A percentile compares a stretch with the other conserved stretches of the same genome.
Evolutionary conservation across 2,113 vertebrate species (phyloP).

Genomic region (Tenrec ecaudatus): DNA sequence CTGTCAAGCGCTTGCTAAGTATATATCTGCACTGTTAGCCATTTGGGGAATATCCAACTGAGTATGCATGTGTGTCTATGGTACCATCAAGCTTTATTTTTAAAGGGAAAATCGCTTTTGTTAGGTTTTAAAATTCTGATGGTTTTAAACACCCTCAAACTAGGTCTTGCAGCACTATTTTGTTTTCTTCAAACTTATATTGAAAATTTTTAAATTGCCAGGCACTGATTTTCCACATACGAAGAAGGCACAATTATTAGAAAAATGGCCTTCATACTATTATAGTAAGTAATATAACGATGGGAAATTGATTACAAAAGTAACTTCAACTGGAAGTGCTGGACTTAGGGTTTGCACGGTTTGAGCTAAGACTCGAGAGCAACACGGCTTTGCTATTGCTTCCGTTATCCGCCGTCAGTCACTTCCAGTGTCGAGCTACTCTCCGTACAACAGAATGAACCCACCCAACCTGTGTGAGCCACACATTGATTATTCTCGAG

Average conservation of each 20-base stretch:
- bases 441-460: too few species aligned
- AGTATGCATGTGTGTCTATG: too few species aligned
- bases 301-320: not conserved
- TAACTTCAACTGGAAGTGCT: not conserved
- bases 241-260: not conserved
- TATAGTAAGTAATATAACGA: not conserved
- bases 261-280: not conserved
- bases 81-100: too few species aligned
- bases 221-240: not conserved
- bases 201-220: not conserved
- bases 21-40: too few species aligned
- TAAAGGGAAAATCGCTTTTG: too few species aligned
- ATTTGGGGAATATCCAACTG: too few species aligned
- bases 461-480: too few species aligned
- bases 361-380: not conserved
- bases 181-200: not conserved
- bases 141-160: too few species aligned
- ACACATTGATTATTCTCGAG: too few species aligned
- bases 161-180: not conserved
- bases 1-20: too few species aligned
- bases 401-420: not conserved
- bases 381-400: not conserved
- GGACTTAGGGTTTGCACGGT: not conserved
- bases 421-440: not conserved
- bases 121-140: too few species aligned